Base-by-base conservation (phyloP, 92 coral and sea anemone species). In the Epizoanthus stellaris region DNA sequence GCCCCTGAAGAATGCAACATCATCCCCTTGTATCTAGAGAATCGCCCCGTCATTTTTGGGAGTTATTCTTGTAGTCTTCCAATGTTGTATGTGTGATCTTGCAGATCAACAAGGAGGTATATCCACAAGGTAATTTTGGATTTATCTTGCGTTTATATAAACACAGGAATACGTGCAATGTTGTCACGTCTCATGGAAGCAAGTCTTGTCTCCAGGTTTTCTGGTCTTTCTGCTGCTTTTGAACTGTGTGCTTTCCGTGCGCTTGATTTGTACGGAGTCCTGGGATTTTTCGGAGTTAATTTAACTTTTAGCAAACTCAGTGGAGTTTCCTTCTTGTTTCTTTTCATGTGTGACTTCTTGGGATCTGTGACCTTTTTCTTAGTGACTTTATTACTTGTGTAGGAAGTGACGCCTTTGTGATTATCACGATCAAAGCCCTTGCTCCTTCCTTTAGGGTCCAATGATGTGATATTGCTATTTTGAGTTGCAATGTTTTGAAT, bases 151-250 rank as follows among this genome's bases (percentile, higher is more conserved):
- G 66, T 61, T 61, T 61, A 7, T 61, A 61, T 61, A 4, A 20
- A 4, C 73, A 8, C 3, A 17, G 52, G 49, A 68, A 68, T 10
- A 16, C 42, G 49, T 15, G 73, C 73, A 68, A 68, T 68, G 42
- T 68, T 68, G 30, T 43, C 42, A 5, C 73, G 73, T 38, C 73
- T 68, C 73, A 68, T 34, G n/a, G 73, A 68, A 16, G 20, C 73
- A 4, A 68, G 73, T 68, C 42, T 68, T 12, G 10, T 38, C 73
- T 68, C 21, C 0, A 68, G 73, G 21, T 15, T 68, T 68, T 36
- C n/a, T 68, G 42, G 0, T 38, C 3, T 14, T 39, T 68, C 4
- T 6, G 23, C 73, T 15, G 73, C 39, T 34, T 68, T 38, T 38
- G 73, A 68, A 68, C 21, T 38, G 52, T 68, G 49, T 38, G 5